Conservation (phyloP, 2,113 vertebrate species). For the Peucedramus taeniatus region DNA sequence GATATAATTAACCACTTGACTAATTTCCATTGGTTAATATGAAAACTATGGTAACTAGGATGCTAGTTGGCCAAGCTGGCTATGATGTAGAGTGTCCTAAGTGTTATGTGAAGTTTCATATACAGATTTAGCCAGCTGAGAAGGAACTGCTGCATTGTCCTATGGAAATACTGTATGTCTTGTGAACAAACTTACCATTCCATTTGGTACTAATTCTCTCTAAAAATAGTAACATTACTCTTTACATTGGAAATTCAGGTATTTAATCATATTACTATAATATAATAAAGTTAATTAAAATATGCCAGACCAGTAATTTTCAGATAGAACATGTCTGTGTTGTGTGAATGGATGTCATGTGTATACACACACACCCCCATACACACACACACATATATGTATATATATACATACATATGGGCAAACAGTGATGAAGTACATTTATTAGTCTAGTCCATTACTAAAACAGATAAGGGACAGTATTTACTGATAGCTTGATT, state of each 20-base stretch:
- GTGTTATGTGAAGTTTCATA: neutral
- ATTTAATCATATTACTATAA: neutral
- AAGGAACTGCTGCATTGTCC: neutral
- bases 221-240: neutral
- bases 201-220: neutral
- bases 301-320: neutral
- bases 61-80: neutral
- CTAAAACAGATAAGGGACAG: neutral
- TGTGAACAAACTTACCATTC: neutral
- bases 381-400: accelerated
- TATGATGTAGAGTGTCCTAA: neutral
- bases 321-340: neutral
- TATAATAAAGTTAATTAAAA: neutral
- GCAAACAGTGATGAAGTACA: neutral
- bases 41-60: neutral
- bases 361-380: accelerated
- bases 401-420: neutral
- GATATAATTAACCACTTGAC: neutral
- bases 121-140: neutral
- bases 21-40: neutral
- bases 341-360: neutral
- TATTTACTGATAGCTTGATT: neutral
- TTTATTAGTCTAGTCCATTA: neutral
- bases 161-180: neutral
- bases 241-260: neutral